Conservation (phyloP, 1,140 invertebrate species). For the Drosophila nasuta region DNA sequence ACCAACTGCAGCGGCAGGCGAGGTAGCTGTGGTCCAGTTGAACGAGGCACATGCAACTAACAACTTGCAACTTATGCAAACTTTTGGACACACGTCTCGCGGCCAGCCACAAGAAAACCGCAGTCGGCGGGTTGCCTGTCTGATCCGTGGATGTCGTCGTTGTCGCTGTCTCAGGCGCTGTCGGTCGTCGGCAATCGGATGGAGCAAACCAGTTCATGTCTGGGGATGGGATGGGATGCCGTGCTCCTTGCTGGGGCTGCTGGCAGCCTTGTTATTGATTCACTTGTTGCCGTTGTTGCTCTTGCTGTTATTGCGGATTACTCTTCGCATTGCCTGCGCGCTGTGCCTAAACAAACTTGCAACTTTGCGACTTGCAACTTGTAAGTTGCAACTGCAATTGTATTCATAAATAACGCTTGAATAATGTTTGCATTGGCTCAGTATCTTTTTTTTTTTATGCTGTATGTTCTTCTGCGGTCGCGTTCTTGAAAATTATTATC, state of each 20-base stretch:
- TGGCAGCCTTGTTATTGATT: constrained; percentile 45
- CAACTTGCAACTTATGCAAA: constrained; percentile 29
- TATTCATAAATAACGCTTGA: constrained; percentile 82
- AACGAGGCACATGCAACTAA: constrained; percentile 4
- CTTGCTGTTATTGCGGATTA: constrained; percentile 29
- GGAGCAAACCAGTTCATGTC: constrained; percentile 44
- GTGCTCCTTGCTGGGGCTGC: constrained; percentile 2
- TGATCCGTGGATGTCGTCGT: constrained; percentile 45
- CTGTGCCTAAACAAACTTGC: constrained; percentile 61
- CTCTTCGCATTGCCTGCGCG: constrained; percentile 39
- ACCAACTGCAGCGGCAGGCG: background rate
- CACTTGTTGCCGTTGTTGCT: constrained; percentile 39
- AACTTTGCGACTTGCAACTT: constrained; percentile 30
- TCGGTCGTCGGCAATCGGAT: constrained; percentile 3
- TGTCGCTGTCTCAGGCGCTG: background rate
- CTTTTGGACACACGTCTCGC: constrained; percentile 26
- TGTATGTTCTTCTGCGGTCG: constrained; percentile 51
- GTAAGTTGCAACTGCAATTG: constrained; percentile 54
- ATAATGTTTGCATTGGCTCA: constrained; percentile 60
- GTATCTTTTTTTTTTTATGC: constrained; percentile 22
- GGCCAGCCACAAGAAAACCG: background rate
- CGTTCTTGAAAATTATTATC: constrained; percentile 68
- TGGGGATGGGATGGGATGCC: constrained; percentile 2
- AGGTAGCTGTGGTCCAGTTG: constrained; percentile 1
- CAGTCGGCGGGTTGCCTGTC: constrained; percentile 5